Percentiles rank a stretch among this genome's conserved stretches.
These are phyloP conservation scores for Dunckerocampus dactyliophorus DNA, from an alignment of 2,113 vertebrate genomes.

Conservation along the genomic window DNA sequence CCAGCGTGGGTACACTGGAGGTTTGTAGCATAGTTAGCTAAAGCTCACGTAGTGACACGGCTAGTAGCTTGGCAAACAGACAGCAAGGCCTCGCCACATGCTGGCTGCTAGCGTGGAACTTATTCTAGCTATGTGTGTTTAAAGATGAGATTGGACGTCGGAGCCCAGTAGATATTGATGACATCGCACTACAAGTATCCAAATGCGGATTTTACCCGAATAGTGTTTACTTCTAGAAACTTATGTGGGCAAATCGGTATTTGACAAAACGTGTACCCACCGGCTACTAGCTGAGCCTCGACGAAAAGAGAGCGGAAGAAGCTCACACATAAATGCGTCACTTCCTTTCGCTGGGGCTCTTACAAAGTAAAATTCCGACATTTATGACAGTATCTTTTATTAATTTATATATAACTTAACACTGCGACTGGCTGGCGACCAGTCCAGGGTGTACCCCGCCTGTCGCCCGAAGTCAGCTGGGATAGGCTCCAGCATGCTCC, in stretches of 20 bases:
- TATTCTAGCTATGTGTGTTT: neutral
- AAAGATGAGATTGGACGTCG: neutral
- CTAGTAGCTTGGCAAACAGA: neutral
- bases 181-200: accelerated
- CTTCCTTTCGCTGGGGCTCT: conserved; percentile 19
- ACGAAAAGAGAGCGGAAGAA: conserved; percentile 61
- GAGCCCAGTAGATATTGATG: neutral
- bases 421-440: no score
- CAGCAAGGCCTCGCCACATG: conserved; percentile 61
- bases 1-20: neutral
- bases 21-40: conserved; percentile 2
- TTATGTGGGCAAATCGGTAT: neutral
- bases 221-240: accelerated
- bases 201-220: neutral
- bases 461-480: no score
- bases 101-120: neutral
- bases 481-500: no score
- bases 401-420: neutral
- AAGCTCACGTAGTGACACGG: conserved; percentile 5
- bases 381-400: neutral
- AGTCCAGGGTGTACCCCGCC: no score
- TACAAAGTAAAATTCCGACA: neutral
- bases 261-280: conserved; percentile 50
- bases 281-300: conserved; percentile 56
- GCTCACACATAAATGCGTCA: conserved; percentile 35